Percentiles rank a stretch among this genome's conserved stretches.
These are phyloP conservation scores for Epinotia ramella DNA, from an alignment of 2,888 invertebrate genomes.

Conservation along the genomic window DNA sequence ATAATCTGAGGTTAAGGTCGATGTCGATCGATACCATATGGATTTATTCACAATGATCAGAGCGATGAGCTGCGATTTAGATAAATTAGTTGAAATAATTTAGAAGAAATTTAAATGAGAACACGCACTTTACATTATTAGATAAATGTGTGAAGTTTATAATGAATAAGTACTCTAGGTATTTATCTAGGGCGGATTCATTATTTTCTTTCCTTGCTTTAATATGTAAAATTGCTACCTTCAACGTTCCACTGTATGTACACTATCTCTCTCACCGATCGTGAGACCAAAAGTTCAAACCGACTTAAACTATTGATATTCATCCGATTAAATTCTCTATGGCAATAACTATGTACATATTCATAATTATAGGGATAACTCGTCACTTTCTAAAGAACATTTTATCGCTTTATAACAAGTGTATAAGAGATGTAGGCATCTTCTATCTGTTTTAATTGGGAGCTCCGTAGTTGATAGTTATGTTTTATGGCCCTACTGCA, in stretches of 20 bases:
- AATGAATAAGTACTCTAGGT: too few species aligned
- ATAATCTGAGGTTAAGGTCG: conserved; percentile 13
- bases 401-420: conserved; percentile 51
- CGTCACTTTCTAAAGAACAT: conserved; percentile 51
- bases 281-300: conserved; percentile 19
- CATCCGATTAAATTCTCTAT: conserved; percentile 31
- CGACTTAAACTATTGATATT: conserved; percentile 26
- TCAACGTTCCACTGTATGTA: background rate
- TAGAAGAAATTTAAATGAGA: background rate
- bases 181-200: too few species aligned
- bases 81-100: background rate
- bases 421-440: conserved; percentile 27
- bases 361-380: conserved; percentile 36
- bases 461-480: conserved; percentile 36
- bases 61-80: conserved; percentile 7
- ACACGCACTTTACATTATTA: background rate
- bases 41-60: background rate
- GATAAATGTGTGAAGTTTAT: too few species aligned
- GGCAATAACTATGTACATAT: conserved; percentile 11
- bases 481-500: background rate
- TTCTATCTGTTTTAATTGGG: conserved; percentile 32
- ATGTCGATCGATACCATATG: conserved; percentile 4
- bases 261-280: conserved; percentile 2
- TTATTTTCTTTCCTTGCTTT: too few species aligned
- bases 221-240: background rate